Base-by-base conservation (phyloP, 2,888 invertebrate species). In the Scaptomyza polygonia region DNA sequence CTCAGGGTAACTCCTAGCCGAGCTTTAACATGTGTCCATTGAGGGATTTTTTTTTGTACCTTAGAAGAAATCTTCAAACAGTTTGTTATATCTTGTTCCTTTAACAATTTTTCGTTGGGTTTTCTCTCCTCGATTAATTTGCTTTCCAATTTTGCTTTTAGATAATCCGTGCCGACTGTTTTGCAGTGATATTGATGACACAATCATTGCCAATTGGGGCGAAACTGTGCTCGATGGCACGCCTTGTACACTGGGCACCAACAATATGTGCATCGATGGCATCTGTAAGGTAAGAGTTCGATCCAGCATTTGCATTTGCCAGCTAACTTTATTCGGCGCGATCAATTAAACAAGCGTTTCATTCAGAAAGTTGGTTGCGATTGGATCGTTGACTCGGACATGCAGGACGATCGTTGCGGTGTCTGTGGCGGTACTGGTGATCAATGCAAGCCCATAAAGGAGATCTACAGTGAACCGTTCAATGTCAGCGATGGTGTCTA, bases 341-440 rank as follows among this genome's bases (percentile, higher is more conserved):
- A 80, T 79, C 75, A 72, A 86, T 79, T 86, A 75, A 80, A 80
- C 79, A 66, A 72, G 75, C 71, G 62, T 86, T 92, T 93, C 74
- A 93, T 94, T 87, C 93, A 97, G 95, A 95, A 95, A 92, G 96
- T 97, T 54, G 96, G 97, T n/a, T 97, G 97, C 92, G 97, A 97
- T 92, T 97, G 97, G 97, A 92, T 94, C 55, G 95, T 97, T 48
- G 96, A 96, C 88, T 97, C 97, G 0, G 94, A 94, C 54, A 93
- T 95, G 30, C 93, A 94, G 80, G 97, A 97, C 87, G 97, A 97
- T 91, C 94, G 94, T 47, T 97, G 97, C 90, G 97, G 97, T 6
- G 93, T 96, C 52, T 97, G 97, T 89, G 96, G 96, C 79, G 97
- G 97, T 5, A 95, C 95, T 89, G 96, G 97, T 9, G 95, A 95